These are phyloP conservation scores for Furnarius figulus DNA, from an alignment of 2,113 vertebrate genomes.

Conservation along the genomic window DNA sequence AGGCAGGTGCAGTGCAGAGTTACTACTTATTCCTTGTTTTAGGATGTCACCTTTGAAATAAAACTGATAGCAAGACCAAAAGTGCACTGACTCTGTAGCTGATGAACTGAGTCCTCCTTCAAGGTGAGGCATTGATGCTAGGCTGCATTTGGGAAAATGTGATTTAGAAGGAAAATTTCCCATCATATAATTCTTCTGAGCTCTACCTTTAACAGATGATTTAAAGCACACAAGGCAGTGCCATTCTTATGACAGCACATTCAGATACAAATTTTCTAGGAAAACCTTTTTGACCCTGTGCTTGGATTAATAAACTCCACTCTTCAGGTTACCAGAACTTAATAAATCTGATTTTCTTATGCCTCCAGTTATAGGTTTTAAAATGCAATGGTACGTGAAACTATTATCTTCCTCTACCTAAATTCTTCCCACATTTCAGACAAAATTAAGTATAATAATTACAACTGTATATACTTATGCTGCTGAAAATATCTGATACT, in stretches of 20 bases:
- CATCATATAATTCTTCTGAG: not conserved
- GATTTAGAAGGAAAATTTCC: not conserved
- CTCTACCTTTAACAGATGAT: not conserved
- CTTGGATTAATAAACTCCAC: not conserved
- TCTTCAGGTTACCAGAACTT: not conserved
- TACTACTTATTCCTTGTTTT: not conserved
- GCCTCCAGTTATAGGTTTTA: not conserved
- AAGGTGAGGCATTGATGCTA: not conserved
- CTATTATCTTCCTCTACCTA: not conserved
- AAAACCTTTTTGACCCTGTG: not conserved
- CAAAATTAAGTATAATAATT: constrained; percentile 9
- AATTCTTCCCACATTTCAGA: not conserved
- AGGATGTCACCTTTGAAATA: not conserved
- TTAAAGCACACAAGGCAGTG: not conserved
- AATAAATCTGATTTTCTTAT: not conserved
- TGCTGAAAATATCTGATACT: not conserved
- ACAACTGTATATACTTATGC: not conserved
- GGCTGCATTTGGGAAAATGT: not conserved
- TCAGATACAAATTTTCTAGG: not conserved
- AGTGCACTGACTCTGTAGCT: not conserved
- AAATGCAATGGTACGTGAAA: not conserved
- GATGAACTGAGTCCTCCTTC: not conserved
- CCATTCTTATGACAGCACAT: not conserved
- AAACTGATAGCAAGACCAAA: not conserved
- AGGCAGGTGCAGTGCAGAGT: not conserved